Base-by-base conservation (phyloP, 2,888 invertebrate genomes). In the Noctua pronuba region DNA sequence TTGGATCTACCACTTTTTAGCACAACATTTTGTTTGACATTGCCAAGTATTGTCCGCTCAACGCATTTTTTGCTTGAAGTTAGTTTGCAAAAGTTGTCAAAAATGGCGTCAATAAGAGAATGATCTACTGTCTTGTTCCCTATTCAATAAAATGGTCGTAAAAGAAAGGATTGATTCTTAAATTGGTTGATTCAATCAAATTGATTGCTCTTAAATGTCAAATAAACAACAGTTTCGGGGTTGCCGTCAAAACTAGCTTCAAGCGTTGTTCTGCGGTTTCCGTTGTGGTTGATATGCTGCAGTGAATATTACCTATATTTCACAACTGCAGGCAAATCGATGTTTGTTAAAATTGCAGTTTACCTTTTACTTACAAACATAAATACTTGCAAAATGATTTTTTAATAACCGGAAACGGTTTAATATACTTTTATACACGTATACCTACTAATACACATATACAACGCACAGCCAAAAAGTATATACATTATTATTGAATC, bases 391-490 rank as follows among this genome's bases (percentile, higher is more conserved):
- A 52, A 64, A 28, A 52, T 24, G 11, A 44, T 24, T 49, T 28
- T 35, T 21, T 35, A 16, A 41, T 13, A 3, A 4, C 38, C 38
- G 16, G 46, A 21, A 21, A 31, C 31, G 16, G 7, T 52, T 44
- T 38, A 7, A 7, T 49, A 10, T 8, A 52, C n/a, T 62, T 64
- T 35, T 21, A 21, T 46, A 66, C n/a, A 49, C n/a, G 28, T 64
- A n/a, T 72, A 41, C 4, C 11, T 62, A 44, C 18, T 21, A 13
- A 44, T 21, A 28, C 7, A 65, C 0, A 35, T 46, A 24, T 55
- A 64, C n/a, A 18, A 49, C 78, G 86, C 86, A 71, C 86, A 84
- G 84, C 86, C 65, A 83, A 80, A 85, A 80, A 55, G n/a, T 38
- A 18, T 60, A 58, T 24, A 38, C 24, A 71, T 41, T 69, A 65